These are phyloP conservation scores for Pipra filicauda DNA, from an alignment of 2,113 vertebrate species.

Conservation along the genomic window DNA sequence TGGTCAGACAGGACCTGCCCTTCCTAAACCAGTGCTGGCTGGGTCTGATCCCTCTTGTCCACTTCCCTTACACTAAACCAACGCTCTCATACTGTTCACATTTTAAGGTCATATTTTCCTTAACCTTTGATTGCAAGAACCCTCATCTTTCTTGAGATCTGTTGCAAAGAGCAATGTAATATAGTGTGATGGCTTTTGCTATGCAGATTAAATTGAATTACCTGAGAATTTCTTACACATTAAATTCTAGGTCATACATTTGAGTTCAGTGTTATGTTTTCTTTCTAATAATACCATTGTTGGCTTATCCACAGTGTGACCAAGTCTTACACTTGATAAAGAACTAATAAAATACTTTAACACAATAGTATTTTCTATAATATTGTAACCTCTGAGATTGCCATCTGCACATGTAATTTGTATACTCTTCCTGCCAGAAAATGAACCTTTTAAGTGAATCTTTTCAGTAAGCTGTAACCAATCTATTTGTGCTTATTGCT, in stretches of 20 bases:
- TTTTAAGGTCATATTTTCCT: not conserved
- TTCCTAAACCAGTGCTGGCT: no score
- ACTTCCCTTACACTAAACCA: not conserved
- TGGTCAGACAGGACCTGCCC: no score
- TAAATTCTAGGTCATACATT: not conserved
- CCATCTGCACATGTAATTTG: not conserved
- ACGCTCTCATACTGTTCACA: not conserved
- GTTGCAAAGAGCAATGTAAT: not conserved
- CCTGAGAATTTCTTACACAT: not conserved
- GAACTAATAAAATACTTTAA: not conserved
- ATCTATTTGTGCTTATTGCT: not conserved
- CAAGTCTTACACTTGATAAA: fast-evolving
- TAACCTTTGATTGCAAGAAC: not conserved
- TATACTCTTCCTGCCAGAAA: not conserved
- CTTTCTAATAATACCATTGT: not conserved
- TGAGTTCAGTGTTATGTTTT: not conserved
- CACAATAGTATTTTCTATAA: not conserved
- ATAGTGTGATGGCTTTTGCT: not conserved
- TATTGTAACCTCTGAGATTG: not conserved
- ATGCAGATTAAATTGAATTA: not conserved
- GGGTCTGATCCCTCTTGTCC: not conserved
- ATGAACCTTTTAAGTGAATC: not conserved
- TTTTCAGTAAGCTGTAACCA: not conserved
- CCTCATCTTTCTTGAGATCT: not conserved
- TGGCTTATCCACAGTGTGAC: not conserved